phyloP scores from a whole-genome alignment of 1,140 invertebrate species.

The Drosophila sp. region DNA sequence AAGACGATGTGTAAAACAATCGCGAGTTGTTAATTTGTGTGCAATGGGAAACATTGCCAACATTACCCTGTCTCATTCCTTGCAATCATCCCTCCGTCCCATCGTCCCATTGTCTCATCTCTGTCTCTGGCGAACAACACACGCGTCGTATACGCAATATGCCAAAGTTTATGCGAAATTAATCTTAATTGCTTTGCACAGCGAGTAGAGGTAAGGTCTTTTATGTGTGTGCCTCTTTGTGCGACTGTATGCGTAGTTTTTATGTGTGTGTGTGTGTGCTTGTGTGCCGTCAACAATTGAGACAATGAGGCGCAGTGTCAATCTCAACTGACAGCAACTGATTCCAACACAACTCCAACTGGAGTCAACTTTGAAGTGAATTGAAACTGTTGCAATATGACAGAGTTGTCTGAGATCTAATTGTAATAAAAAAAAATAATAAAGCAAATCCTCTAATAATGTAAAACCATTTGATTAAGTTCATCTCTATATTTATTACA shows the following conservation, averaged over 20 bases:
- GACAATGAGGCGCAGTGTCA: background rate
- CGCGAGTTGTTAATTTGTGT: conserved; percentile 72
- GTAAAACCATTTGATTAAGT: too few relatives aligned
- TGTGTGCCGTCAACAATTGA: background rate
- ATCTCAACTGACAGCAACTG: background rate
- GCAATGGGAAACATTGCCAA: conserved; percentile 35
- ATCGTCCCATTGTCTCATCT: too few relatives aligned
- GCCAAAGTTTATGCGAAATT: conserved; percentile 70
- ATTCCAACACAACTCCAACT: too few relatives aligned
- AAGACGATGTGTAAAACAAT: conserved; percentile 72
- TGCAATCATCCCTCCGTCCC: too few relatives aligned
- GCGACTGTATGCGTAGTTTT: too few relatives aligned
- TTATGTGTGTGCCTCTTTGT: background rate
- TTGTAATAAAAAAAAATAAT: too few relatives aligned
- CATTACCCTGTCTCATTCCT: background rate
- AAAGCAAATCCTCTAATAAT: too few relatives aligned
- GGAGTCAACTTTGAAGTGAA: too few relatives aligned
- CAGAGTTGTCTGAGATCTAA: too few relatives aligned
- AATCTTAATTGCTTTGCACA: conserved; percentile 67
- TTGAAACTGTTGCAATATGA: too few relatives aligned
- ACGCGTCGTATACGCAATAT: conserved; percentile 59
- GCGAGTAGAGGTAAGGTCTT: background rate
- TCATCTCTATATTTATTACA: too few relatives aligned
- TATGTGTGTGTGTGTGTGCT: background rate
- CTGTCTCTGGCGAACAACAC: background rate